Evolutionary conservation across 2,797 vertebrate genomes (phyloP).

Genomic region (Chanos chanos): DNA sequence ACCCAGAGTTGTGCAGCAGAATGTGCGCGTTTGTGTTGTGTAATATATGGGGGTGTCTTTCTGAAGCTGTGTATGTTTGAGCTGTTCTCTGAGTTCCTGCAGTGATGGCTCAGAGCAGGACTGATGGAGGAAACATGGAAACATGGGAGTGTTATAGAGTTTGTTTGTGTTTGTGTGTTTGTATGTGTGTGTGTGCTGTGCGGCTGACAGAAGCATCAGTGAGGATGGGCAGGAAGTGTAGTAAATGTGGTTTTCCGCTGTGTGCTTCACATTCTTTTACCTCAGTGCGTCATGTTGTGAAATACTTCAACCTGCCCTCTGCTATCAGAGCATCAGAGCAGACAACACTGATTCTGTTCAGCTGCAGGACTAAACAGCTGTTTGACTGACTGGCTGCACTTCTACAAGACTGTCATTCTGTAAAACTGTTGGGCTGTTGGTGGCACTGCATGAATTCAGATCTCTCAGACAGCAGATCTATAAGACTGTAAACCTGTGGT

Average conservation of each 20-base stretch:
- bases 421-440: no score
- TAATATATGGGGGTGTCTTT: no score
- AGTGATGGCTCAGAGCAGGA: not conserved
- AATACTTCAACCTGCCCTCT: constrained; percentile 25
- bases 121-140: not conserved
- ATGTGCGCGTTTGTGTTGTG: no score
- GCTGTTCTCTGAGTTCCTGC: no score
- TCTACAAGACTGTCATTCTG: no score
- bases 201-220: constrained; percentile 46
- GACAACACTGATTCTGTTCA: not conserved
- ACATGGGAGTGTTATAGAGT: not conserved
- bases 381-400: no score
- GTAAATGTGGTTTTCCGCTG: constrained; percentile 75
- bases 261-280: constrained; percentile 58
- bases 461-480: no score
- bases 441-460: no score
- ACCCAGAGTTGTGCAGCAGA: no score
- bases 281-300: constrained; percentile 40
- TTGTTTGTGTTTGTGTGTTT: constrained; percentile 13
- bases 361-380: not conserved
- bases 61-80: no score
- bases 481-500: no score
- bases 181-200: constrained; percentile 28
- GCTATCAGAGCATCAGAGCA: constrained; percentile 3
- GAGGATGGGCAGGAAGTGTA: constrained; percentile 70